Base-by-base conservation (phyloP, 1,140 invertebrate genomes). In the Tigriopus japonicus region DNA sequence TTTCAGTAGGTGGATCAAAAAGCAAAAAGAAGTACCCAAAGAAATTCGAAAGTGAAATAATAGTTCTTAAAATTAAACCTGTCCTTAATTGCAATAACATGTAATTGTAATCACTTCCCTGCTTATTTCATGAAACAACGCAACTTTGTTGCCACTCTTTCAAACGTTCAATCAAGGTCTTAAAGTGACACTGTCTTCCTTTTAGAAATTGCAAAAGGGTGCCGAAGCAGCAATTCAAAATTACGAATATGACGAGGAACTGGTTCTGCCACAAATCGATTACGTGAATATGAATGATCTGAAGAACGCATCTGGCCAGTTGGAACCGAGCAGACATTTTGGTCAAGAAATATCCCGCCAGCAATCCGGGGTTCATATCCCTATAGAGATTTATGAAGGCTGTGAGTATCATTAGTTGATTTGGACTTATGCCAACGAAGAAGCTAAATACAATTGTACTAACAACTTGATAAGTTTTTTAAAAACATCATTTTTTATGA, bases 361-460 rank as follows among this genome's bases (percentile, higher is more conserved):
- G 14, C 23, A 17, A 54, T 54, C 52, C 6, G 52, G 52, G 24
- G 52, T 54, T 17, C 52, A 54, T n/a, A 54, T 54, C 14, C 52
- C 52, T n/a, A 21, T 54, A 6, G 52, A 54, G 24, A 54, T 54
- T 24, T 54, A 54, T 21, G 52, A 54, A 54, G 52, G 52, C 15
- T 54, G 52, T 54, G 15, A 54, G 52, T 54, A 54, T 43, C 10
- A 43, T 43, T 43, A 12, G 10, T 15, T 15, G 10, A 10, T 10
- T 43, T 43, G 15, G 10, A 12, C 42, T 12, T 43, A 43, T 12
- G 15, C 15, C 42, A 43, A 43, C 15, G 42, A 15, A 43, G 15
- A 43, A 43, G 15, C 10, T 43, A 15, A 15, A 15, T 43, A 15
- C 10, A 15, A 43, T 15, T 15, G 10, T 43, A 15, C n/a, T n/a